A percentile compares a stretch with the other conserved stretches of the same genome.
Evolutionary conservation across 2,888 invertebrate genomes (phyloP).

Genomic region (Aporophyla lueneburgensis): DNA sequence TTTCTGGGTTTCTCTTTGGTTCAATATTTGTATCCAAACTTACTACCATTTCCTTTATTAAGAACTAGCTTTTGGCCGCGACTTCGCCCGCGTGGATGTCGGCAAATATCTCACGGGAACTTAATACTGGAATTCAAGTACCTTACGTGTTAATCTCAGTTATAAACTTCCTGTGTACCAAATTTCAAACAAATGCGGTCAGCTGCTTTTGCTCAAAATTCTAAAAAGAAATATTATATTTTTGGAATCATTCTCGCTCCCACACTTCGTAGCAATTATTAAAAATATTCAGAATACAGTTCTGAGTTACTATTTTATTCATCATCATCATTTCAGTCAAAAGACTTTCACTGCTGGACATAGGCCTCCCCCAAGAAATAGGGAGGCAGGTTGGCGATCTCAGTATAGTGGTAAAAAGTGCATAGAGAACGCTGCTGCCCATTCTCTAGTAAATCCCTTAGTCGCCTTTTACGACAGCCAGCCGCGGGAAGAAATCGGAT

Average conservation of each 20-base stretch:
- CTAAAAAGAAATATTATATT: not conserved
- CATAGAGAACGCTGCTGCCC: too few species aligned
- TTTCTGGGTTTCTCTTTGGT: not conserved
- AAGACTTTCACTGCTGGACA: too few species aligned
- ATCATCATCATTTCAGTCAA: not conserved
- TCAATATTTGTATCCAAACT: not conserved
- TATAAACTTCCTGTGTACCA: too few species aligned
- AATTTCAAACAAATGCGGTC: not conserved
- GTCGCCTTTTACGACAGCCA: too few species aligned
- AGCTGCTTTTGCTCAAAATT: not conserved
- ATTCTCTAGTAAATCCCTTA: too few species aligned
- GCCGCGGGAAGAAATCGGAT: too few species aligned
- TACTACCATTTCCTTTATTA: not conserved
- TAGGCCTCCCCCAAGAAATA: too few species aligned
- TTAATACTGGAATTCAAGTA: not conserved
- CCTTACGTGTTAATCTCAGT: too few species aligned
- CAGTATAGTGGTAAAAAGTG: too few species aligned
- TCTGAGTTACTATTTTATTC: not conserved
- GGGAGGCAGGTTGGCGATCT: too few species aligned
- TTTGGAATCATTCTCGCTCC: too few species aligned
- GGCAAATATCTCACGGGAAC: not conserved
- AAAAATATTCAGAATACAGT: not conserved
- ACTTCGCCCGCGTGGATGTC: not conserved
- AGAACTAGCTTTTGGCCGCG: not conserved
- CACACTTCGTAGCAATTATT: too few species aligned